Evolutionary conservation across 2,113 vertebrate species (phyloP).

Genomic region (Syngnathus typhle): DNA sequence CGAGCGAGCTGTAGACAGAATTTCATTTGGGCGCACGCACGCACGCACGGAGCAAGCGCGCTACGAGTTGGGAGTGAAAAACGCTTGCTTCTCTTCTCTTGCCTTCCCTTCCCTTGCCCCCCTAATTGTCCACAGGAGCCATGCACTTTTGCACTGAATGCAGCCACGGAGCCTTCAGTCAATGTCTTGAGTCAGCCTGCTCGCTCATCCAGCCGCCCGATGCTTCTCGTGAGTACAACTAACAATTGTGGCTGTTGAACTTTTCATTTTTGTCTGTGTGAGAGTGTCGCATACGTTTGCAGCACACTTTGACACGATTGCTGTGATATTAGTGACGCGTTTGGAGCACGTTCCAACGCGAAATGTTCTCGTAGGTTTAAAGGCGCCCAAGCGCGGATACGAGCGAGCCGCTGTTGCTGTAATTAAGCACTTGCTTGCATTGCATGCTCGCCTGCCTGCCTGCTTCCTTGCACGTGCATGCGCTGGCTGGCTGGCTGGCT

Average conservation of each 20-base stretch:
- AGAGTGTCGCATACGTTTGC: neutral
- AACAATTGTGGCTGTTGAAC: constrained; percentile 4
- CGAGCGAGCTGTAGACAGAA: constrained; percentile 4
- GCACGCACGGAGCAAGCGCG: neutral
- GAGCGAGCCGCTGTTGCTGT: too few species aligned
- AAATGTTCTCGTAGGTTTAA: neutral
- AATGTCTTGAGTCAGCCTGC: constrained; percentile 39
- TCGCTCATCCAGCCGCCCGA: constrained; percentile 18
- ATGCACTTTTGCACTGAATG: constrained; percentile 24
- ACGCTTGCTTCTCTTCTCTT: neutral
- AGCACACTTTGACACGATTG: too few species aligned
- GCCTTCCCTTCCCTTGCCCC: too few species aligned
- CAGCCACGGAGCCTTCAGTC: constrained; percentile 33
- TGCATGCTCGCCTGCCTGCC: neutral
- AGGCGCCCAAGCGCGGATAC: neutral
- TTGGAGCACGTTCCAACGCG: neutral
- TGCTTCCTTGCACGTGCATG: neutral
- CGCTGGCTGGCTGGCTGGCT: neutral
- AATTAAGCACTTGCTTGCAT: neutral
- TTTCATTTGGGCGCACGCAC: neutral
- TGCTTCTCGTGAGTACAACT: constrained; percentile 43
- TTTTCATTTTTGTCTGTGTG: neutral
- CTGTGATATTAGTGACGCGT: neutral
- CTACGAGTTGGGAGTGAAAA: neutral
- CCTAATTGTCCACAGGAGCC: constrained; percentile 15